Conservation (phyloP, 1,140 invertebrate species). For the Nomia melanderi region DNA sequence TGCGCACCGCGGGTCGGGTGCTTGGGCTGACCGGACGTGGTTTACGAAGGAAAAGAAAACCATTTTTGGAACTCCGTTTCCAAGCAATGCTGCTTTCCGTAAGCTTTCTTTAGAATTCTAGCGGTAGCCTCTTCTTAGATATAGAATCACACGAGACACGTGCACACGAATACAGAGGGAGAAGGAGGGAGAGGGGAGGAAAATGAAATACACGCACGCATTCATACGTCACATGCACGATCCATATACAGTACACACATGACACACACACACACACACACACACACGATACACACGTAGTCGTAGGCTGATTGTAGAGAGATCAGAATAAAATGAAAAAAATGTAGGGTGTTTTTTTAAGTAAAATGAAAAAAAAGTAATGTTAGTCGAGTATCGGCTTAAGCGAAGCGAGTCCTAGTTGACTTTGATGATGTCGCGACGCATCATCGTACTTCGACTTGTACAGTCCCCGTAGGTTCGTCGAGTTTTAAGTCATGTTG, state of each 20-base stretch:
- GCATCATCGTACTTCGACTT: constrained; percentile 75
- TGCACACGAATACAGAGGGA: neutral
- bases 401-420: constrained; percentile 65
- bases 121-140: constrained; percentile 70
- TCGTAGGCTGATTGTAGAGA: constrained; percentile 64
- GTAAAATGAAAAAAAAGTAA: constrained; percentile 65
- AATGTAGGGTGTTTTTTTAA: constrained; percentile 76
- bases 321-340: constrained; percentile 61
- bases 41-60: constrained; percentile 40
- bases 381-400: constrained; percentile 73
- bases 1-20: constrained; percentile 77
- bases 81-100: constrained; percentile 75
- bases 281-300: constrained; percentile 30
- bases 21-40: constrained; percentile 73
- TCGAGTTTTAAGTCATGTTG: constrained; percentile 77
- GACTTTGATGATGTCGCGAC: constrained; percentile 65
- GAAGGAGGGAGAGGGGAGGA: neutral
- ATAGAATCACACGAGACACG: constrained; percentile 61
- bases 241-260: no score
- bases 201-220: no score
- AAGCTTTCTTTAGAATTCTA: constrained; percentile 75
- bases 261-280: neutral
- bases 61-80: constrained; percentile 65
- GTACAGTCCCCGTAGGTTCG: constrained; percentile 76
- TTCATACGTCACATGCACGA: no score